Evolutionary conservation across 2,113 vertebrate species (phyloP), one percentile per base, ranked within the genome.

Genomic region (Rhinoderma darwinii): DNA sequence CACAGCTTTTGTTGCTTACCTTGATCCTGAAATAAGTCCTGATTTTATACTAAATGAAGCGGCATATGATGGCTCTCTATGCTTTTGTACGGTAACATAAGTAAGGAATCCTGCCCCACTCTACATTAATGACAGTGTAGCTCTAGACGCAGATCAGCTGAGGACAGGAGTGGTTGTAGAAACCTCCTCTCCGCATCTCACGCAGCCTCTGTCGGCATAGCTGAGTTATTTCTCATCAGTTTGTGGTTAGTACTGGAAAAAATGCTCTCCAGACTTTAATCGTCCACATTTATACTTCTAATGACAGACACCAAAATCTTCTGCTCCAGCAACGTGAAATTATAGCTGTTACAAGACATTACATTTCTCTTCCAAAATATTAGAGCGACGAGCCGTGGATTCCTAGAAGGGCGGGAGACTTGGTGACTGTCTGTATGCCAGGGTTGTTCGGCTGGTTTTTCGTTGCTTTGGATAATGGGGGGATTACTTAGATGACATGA

Each of bases 241-340:
- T 82, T 82, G 86, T 87, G 86, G 86, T 87, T 87, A 82, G 39
- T 43, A 72, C 78, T 87, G 85, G 85, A 86, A 86, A 86, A 81
- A 80, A 73, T 70, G 32, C 77, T 87, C 63, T 79, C 78, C 86
- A 63, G 66, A 82, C 68, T 44, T 61, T 87, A 87, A 87, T 87
- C 66, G 50, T 44, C 78, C 51, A 47, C 70, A 82, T 87, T 82
- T 82, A 82, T 82, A 63, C 78, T 75, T 75, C 79, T 82, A 82
- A 82, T 87, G 86, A 87, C 68, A 87, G 86, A 87, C 79, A 87
- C 86, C 86, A n/a, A 75, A 87, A 86, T 81, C 85, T 82, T 86
- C 85, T 81, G 77, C 85, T 74, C 85, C 66, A 86, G 85, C 66
- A 81, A 86, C 37, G 66, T 82, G 77, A 86, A 86, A 82, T 82